These are phyloP conservation scores for Apocheima hispidaria DNA, from an alignment of 2,888 invertebrate species.

Conservation along the genomic window DNA sequence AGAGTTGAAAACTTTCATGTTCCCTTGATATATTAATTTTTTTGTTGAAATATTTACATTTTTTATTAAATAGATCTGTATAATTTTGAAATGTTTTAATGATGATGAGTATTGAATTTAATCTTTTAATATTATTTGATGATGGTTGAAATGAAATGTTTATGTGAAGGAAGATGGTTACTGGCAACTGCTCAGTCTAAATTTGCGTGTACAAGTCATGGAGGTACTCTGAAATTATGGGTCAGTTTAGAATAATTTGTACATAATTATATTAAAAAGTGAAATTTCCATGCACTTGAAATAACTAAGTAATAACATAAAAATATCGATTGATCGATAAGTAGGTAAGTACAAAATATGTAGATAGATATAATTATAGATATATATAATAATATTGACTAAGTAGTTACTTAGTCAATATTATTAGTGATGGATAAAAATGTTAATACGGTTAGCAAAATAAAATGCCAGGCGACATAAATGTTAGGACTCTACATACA, in stretches of 20 bases:
- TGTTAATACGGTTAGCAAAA: constrained; percentile 27
- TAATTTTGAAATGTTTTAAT: constrained; percentile 54
- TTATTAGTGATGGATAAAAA: constrained; percentile 1
- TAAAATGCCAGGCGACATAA: constrained; percentile 29
- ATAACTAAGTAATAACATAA: constrained; percentile 15
- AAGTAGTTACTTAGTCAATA: no score
- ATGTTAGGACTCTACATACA: constrained; percentile 31
- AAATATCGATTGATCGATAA: constrained; percentile 6
- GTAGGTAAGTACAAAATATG: background rate
- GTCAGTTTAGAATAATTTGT: constrained; percentile 59
- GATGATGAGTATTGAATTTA: constrained; percentile 33
- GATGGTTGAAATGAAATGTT: constrained; percentile 25
- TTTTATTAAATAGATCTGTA: constrained; percentile 67
- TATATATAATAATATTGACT: no score
- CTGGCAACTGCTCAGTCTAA: constrained; percentile 31
- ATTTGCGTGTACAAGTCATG: constrained; percentile 28
- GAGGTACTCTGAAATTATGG: constrained; percentile 60
- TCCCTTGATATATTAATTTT: background rate
- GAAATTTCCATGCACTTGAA: constrained; percentile 35
- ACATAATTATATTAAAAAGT: constrained; percentile 26
- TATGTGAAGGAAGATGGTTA: constrained; percentile 23
- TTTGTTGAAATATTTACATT: constrained; percentile 20
- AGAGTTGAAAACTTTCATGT: constrained; percentile 4
- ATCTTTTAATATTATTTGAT: constrained; percentile 38
- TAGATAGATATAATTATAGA: no score